phyloP scores from a whole-genome alignment of 2,888 invertebrate species.

The Morpho deidamia region DNA sequence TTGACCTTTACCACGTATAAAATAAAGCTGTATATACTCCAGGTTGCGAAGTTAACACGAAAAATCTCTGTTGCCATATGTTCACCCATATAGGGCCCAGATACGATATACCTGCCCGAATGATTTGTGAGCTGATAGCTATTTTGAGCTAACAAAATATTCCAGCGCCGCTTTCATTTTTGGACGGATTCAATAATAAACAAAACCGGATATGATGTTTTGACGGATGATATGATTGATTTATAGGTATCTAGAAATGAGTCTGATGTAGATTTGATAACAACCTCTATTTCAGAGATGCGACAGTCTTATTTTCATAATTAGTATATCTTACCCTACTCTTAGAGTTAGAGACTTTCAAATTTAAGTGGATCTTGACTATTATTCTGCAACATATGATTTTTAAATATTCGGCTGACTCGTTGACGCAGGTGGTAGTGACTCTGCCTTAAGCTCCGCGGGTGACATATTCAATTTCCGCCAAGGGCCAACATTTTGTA shows the following conservation, averaged over 20 bases:
- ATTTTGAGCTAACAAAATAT: constrained; percentile 66
- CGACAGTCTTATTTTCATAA: no score
- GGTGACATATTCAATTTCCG: no score
- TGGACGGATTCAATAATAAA: constrained; percentile 57
- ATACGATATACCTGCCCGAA: constrained; percentile 47
- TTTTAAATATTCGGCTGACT: no score
- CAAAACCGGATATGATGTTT: constrained; percentile 59
- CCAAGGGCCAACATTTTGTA: no score
- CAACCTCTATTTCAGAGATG: neutral
- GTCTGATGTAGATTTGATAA: neutral
- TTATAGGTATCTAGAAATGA: constrained; percentile 46
- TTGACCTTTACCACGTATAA: neutral
- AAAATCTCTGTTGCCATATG: constrained; percentile 10
- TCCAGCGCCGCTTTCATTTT: constrained; percentile 63
- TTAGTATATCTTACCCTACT: no score
- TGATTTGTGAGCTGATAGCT: constrained; percentile 67
- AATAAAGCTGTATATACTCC: neutral
- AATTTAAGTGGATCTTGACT: no score
- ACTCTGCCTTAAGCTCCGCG: no score
- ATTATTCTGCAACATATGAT: no score
- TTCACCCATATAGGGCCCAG: constrained; percentile 29
- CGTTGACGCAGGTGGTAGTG: no score
- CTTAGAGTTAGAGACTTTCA: no score
- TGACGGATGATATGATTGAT: constrained; percentile 53
- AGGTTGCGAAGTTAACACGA: neutral